Evolutionary conservation across 2,888 invertebrate species (phyloP).

Genomic region (Cataglyphis cursor): DNA sequence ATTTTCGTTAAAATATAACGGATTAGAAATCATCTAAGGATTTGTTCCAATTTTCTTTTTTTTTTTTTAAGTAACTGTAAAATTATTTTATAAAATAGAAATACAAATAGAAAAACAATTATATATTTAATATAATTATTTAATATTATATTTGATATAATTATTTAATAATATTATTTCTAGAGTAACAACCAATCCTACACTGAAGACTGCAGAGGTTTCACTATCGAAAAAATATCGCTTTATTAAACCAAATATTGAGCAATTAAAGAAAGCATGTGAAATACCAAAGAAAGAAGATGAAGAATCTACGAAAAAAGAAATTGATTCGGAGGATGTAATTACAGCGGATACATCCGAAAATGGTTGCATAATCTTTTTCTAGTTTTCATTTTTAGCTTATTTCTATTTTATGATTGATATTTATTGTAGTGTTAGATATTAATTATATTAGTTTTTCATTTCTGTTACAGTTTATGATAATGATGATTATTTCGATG

Average conservation of each 20-base stretch:
- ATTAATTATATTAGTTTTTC: neutral
- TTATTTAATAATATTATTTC: no score
- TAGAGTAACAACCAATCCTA: constrained; percentile 20
- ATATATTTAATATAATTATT: no score
- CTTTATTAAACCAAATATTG: constrained; percentile 46
- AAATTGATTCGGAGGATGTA: constrained; percentile 16
- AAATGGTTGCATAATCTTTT: constrained; percentile 53
- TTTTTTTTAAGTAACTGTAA: no score
- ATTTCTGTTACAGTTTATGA: constrained; percentile 71
- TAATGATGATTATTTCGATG: constrained; percentile 81
- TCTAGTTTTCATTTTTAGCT: neutral
- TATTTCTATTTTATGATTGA: neutral
- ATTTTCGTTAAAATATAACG: neutral
- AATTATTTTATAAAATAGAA: no score
- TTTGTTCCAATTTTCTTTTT: neutral
- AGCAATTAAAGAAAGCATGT: constrained; percentile 23
- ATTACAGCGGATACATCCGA: constrained; percentile 60
- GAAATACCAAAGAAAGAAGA: constrained; percentile 15
- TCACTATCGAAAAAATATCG: constrained; percentile 42
- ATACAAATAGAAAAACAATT: no score
- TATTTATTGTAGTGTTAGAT: neutral
- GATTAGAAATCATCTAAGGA: neutral
- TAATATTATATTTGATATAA: no score
- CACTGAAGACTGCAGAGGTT: constrained; percentile 19
- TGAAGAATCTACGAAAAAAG: constrained; percentile 30